These are phyloP conservation scores for Esperia sulphurella DNA, from an alignment of 2,888 invertebrate species.

Conservation along the genomic window DNA sequence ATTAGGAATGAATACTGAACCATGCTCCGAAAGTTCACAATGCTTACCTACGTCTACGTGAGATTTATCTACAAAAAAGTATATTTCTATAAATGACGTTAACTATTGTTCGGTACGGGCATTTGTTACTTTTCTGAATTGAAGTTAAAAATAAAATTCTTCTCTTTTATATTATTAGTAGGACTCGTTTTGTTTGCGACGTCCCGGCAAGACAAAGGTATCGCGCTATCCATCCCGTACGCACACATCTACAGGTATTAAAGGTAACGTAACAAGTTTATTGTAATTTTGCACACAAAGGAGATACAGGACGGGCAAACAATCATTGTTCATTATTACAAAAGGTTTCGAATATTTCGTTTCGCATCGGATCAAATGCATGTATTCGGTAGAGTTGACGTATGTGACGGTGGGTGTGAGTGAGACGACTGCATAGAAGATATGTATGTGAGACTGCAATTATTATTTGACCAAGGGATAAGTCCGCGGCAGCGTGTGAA, in stretches of 20 bases:
- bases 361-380: slow-evolving; percentile 73
- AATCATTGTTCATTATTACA: slow-evolving; percentile 79
- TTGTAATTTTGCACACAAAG: slow-evolving; percentile 79
- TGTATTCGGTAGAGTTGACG: slow-evolving; percentile 64
- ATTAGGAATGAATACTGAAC: slow-evolving; percentile 60
- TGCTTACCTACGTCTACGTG: slow-evolving; percentile 66
- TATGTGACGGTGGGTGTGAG: slow-evolving; percentile 57
- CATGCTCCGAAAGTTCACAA: slow-evolving; percentile 54
- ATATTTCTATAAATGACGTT: slow-evolving; percentile 76
- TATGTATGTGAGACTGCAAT: slow-evolving; percentile 69
- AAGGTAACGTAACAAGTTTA: slow-evolving; percentile 75
- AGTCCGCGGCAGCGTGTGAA: slow-evolving; percentile 76
- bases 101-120: slow-evolving; percentile 71
- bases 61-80: slow-evolving; percentile 78
- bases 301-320: slow-evolving; percentile 76
- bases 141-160: slow-evolving; percentile 79
- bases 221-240: slow-evolving; percentile 73
- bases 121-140: slow-evolving; percentile 77
- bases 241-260: slow-evolving; percentile 64
- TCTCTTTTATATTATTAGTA: slow-evolving; percentile 76
- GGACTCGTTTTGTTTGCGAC: slow-evolving; percentile 76
- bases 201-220: slow-evolving; percentile 77
- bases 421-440: slow-evolving; percentile 43
- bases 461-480: slow-evolving; percentile 78
- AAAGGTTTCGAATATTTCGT: slow-evolving; percentile 76